These are phyloP conservation scores for Phrynosoma blainvillii DNA, from an alignment of 2,113 vertebrate species.

Conservation along the genomic window DNA sequence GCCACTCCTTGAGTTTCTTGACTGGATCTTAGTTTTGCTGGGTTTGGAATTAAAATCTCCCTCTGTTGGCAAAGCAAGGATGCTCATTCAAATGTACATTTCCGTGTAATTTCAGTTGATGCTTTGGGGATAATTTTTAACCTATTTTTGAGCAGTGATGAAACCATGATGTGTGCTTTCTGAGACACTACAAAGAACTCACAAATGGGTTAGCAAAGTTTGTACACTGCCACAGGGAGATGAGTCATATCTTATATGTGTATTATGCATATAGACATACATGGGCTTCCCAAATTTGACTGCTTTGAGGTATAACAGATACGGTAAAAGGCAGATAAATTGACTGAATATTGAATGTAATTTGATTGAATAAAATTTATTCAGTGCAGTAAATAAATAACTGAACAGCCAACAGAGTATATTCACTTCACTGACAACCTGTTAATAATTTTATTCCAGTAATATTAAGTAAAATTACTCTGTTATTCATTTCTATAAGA, in stretches of 20 bases:
- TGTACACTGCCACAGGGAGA: neutral
- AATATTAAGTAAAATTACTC: neutral
- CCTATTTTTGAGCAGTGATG: neutral
- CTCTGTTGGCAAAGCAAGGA: slow-evolving; percentile 31
- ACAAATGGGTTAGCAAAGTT: neutral
- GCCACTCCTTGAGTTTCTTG: slow-evolving; percentile 11
- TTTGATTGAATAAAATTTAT: too few species aligned
- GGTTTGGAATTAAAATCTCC: slow-evolving; percentile 13
- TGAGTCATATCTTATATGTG: neutral
- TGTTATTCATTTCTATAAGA: neutral
- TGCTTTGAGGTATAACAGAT: too few species aligned
- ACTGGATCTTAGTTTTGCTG: slow-evolving; percentile 24
- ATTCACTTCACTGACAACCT: neutral
- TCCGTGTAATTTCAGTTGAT: neutral
- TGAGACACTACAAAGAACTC: neutral
- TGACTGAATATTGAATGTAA: too few species aligned
- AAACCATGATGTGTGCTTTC: neutral
- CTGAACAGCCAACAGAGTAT: neutral
- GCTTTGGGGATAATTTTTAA: neutral
- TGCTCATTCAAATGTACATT: slow-evolving; percentile 36
- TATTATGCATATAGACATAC: neutral
- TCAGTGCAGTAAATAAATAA: too few species aligned
- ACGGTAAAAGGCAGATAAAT: too few species aligned
- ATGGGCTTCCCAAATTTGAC: neutral
- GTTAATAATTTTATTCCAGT: too few species aligned